These are phyloP conservation scores for Hippolais icterina DNA, from an alignment of 2,113 vertebrate genomes.

Conservation along the genomic window DNA sequence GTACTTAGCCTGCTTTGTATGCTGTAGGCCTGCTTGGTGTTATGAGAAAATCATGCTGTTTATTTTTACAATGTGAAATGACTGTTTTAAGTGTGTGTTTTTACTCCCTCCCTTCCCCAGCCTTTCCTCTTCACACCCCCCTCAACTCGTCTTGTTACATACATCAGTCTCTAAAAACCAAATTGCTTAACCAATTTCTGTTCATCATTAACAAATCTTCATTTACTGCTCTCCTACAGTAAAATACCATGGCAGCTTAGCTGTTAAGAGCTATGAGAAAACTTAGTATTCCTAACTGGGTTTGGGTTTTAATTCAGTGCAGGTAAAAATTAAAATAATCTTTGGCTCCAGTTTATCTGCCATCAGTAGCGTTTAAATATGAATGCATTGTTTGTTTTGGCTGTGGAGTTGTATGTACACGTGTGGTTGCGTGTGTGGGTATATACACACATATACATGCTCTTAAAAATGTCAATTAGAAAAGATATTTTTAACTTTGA, in stretches of 20 bases:
- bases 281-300: background rate
- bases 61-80: conserved; percentile 71
- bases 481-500: background rate
- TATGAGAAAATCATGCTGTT: conserved; percentile 71
- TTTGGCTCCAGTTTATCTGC: background rate
- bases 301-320: background rate
- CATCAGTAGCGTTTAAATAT: conserved; percentile 6
- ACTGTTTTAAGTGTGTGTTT: conserved; percentile 73
- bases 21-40: conserved; percentile 77
- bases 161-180: conserved; percentile 59
- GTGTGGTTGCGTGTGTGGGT: conserved; percentile 32
- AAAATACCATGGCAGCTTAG: background rate
- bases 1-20: conserved; percentile 90
- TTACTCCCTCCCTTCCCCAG: conserved; percentile 31
- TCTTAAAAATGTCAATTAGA: background rate
- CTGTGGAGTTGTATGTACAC: background rate
- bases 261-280: background rate
- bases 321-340: background rate
- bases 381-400: background rate
- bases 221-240: background rate
- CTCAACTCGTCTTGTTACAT: conserved; percentile 61
- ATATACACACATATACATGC: conserved; percentile 50
- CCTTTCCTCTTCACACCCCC: conserved; percentile 19
- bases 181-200: conserved; percentile 30
- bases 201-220: conserved; percentile 49